A percentile compares a stretch with the other conserved stretches of the same genome.
phyloP scores from a whole-genome alignment of 2,113 vertebrate genomes.

The Procavia capensis region DNA sequence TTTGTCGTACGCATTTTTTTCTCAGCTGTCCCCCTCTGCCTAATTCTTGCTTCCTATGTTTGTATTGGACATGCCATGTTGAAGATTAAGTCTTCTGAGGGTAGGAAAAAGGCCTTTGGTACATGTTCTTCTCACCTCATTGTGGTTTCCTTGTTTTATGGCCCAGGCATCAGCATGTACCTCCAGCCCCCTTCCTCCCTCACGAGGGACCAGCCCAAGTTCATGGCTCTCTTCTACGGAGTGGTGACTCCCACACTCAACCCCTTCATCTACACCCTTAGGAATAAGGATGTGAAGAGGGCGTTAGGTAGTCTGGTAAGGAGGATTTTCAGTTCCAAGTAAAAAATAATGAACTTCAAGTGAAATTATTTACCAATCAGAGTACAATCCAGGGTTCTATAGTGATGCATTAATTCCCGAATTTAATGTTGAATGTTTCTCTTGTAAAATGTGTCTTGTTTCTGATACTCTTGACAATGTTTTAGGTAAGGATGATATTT shows the following conservation, averaged over 20 bases:
- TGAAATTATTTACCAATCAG: background rate
- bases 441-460: background rate
- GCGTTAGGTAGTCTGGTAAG: background rate
- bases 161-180: background rate
- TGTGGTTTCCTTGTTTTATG: constrained; percentile 43
- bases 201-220: background rate
- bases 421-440: background rate
- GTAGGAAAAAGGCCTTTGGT: constrained; percentile 54
- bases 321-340: background rate
- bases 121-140: constrained; percentile 62
- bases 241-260: background rate
- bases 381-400: background rate
- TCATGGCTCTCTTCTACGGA: background rate
- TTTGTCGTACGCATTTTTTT: background rate
- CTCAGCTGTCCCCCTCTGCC: background rate
- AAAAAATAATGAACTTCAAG: background rate
- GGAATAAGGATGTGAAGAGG: background rate
- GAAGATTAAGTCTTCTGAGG: background rate
- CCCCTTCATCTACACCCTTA: constrained; percentile 38
- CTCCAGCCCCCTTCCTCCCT: background rate
- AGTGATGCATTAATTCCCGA: too few relatives aligned
- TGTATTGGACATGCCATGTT: constrained; percentile 15
- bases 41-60: constrained; percentile 42
- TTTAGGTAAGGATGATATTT: too few relatives aligned
- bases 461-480: background rate